A percentile compares a stretch with the other conserved stretches of the same genome.
phyloP scores from a whole-genome alignment of 2,797 vertebrate genomes.

The Enoplosus armatus region DNA sequence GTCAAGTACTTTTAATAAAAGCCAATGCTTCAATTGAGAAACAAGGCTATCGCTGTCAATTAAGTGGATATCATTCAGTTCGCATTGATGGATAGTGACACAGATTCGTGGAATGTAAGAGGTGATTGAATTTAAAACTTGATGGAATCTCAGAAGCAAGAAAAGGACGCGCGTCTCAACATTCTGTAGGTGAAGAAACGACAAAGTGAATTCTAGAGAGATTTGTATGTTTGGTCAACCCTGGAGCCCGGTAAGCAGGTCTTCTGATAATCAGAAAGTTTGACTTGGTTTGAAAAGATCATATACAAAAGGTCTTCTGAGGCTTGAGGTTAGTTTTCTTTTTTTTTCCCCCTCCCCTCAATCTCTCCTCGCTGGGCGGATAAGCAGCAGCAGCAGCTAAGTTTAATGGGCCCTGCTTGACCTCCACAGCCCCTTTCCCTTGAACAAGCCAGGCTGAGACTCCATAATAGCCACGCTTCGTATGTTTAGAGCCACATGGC shows the following conservation, averaged over 20 bases:
- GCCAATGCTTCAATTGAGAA: constrained; percentile 7
- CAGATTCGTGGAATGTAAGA: background rate
- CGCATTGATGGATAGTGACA: background rate
- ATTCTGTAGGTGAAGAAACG: background rate
- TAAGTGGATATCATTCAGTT: background rate
- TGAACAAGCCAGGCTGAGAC: background rate
- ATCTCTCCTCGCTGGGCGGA: background rate
- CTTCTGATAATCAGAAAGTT: background rate
- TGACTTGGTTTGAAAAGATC: background rate
- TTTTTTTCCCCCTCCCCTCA: background rate
- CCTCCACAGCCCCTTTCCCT: constrained; percentile 23
- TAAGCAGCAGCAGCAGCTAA: constrained; percentile 25
- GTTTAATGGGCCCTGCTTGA: constrained; percentile 56
- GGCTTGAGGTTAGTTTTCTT: background rate
- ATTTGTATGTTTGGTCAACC: background rate
- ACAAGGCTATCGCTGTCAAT: constrained; percentile 8
- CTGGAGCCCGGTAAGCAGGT: background rate
- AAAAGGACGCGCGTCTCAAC: background rate
- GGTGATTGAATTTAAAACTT: constrained; percentile 16
- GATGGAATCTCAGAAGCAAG: background rate
- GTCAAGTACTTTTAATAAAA: constrained; percentile 35
- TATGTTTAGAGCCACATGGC: constrained; percentile 46
- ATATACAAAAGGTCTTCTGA: background rate
- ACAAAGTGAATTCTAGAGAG: background rate
- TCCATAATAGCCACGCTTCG: constrained; percentile 14